Percentiles rank a stretch among this genome's conserved stretches.
Evolutionary conservation across 2,888 invertebrate species (phyloP).

Genomic region (Teinopalpus imperialis): DNA sequence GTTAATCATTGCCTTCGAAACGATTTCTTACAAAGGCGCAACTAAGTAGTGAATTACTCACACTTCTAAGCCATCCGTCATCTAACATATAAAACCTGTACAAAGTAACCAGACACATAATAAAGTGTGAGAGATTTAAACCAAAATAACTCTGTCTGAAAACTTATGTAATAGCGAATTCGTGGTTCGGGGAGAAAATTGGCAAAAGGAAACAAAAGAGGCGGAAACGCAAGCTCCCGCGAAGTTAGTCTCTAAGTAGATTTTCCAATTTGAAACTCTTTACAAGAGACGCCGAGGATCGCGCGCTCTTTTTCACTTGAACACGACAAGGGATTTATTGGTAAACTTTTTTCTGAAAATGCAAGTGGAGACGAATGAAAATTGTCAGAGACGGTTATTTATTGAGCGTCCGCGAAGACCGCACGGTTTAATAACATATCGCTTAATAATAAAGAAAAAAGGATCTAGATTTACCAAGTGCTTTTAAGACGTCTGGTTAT

Average conservation of each 20-base stretch:
- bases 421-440: conserved; percentile 17
- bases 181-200: conserved; percentile 39
- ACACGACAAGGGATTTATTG: conserved; percentile 58
- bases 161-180: conserved; percentile 23
- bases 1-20: no score
- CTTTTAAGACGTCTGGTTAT: no score
- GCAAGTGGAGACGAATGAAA: conserved; percentile 48
- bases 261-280: conserved; percentile 74
- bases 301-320: conserved; percentile 62
- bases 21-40: no score
- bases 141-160: conserved; percentile 19
- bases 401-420: conserved; percentile 28
- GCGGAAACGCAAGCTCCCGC: conserved; percentile 27
- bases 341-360: conserved; percentile 48
- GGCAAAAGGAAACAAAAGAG: conserved; percentile 38
- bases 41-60: no score
- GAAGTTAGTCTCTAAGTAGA: conserved; percentile 56
- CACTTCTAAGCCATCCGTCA: no score
- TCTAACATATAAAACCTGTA: no score
- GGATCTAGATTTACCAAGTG: no score
- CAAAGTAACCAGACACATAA: not conserved
- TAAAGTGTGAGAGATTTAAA: conserved; percentile 11
- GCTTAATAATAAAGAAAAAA: no score
- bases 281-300: conserved; percentile 37
- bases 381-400: conserved; percentile 58